Evolutionary conservation across 2,888 invertebrate species (phyloP).

Genomic region (Xestia ashworthii): DNA sequence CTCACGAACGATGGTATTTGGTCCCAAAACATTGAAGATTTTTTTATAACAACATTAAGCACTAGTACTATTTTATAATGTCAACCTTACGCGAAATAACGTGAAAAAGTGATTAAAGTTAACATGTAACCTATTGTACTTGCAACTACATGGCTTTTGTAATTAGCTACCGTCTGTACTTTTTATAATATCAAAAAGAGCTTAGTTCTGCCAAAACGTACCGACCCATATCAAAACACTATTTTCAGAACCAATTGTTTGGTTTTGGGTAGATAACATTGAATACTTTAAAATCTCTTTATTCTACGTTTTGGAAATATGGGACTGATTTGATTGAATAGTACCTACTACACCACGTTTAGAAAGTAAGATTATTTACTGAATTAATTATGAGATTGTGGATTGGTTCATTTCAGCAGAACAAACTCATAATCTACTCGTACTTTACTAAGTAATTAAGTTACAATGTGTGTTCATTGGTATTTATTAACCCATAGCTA

Average conservation of each 20-base stretch:
- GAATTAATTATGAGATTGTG: not conserved
- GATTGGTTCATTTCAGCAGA: not conserved
- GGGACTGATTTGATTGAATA: not conserved
- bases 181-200: conserved; percentile 26
- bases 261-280: not conserved
- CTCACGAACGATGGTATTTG: conserved; percentile 39
- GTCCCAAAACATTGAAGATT: conserved; percentile 48
- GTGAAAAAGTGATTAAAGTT: conserved; percentile 22
- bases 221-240: not conserved
- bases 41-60: not conserved
- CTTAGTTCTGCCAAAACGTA: not conserved
- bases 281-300: not conserved
- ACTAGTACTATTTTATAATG: conserved; percentile 31
- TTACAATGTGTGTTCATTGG: conserved; percentile 45
- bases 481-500: conserved; percentile 36
- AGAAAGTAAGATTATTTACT: not conserved
- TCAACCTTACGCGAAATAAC: conserved; percentile 19
- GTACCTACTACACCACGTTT: not conserved
- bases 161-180: conserved; percentile 54
- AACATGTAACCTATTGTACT: conserved; percentile 56
- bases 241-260: not conserved
- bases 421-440: not conserved
- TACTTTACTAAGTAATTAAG: conserved; percentile 19
- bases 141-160: conserved; percentile 57
- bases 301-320: not conserved